A percentile compares a stretch with the other conserved stretches of the same genome.
Conservation (phyloP, 2,888 invertebrate genomes). For the Agrilus mali region DNA sequence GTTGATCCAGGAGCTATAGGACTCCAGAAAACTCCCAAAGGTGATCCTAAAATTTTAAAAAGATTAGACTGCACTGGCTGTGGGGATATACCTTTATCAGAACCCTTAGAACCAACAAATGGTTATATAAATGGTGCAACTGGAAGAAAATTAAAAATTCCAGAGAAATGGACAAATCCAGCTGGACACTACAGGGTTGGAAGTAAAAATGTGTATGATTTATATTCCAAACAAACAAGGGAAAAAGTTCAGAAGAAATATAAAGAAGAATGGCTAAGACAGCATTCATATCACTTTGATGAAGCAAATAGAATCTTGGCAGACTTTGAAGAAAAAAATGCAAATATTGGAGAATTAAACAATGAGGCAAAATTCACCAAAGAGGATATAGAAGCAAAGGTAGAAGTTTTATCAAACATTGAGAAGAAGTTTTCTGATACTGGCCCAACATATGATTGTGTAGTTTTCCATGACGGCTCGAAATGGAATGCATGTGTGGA, state of each 20-base stretch:
- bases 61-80: conserved; percentile 92
- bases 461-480: conserved; percentile 85
- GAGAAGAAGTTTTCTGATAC: conserved; percentile 82
- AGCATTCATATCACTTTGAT: conserved; percentile 66
- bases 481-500: conserved; percentile 84
- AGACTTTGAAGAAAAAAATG: conserved; percentile 49
- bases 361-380: conserved; percentile 67
- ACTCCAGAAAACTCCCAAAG: conserved; percentile 69
- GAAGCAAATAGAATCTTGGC: conserved; percentile 62
- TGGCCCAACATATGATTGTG: conserved; percentile 86
- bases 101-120: conserved; percentile 53
- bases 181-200: conserved; percentile 78
- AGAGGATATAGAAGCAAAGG: conserved; percentile 78
- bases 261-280: conserved; percentile 73
- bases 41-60: conserved; percentile 85
- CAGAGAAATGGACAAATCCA: conserved; percentile 71
- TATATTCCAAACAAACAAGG: conserved; percentile 74
- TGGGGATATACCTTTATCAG: conserved; percentile 90
- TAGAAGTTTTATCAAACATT: conserved; percentile 67
- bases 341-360: conserved; percentile 18
- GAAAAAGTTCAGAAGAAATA: conserved; percentile 64
- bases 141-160: conserved; percentile 74
- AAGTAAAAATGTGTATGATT: conserved; percentile 67
- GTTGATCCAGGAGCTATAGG: conserved; percentile 95
- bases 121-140: conserved; percentile 73